phyloP scores from a whole-genome alignment of 2,797 vertebrate genomes.

The Corythornis leucogaster region DNA sequence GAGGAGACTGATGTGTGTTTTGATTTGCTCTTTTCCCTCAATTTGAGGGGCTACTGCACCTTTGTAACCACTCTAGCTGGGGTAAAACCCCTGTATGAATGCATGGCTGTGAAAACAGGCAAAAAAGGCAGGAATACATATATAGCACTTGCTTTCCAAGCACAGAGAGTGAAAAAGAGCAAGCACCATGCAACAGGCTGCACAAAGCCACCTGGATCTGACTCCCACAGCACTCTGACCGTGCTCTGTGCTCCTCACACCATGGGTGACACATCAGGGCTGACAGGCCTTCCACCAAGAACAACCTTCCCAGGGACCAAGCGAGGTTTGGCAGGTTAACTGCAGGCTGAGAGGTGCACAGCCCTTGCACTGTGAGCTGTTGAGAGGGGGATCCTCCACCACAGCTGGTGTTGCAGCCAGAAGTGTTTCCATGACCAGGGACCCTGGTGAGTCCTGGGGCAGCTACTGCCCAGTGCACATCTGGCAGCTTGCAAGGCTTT shows the following conservation, averaged over 20 bases:
- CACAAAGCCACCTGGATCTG: background rate
- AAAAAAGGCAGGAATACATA: background rate
- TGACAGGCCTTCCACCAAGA: background rate
- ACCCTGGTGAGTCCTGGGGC: background rate
- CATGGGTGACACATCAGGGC: background rate
- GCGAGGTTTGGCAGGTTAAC: background rate
- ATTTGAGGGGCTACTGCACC: slow-evolving; percentile 6
- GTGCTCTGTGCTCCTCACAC: rapidly evolving
- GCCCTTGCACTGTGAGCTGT: background rate
- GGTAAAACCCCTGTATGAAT: background rate
- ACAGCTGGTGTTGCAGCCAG: background rate
- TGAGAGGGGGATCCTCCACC: background rate
- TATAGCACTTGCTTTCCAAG: background rate
- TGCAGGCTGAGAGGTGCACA: background rate
- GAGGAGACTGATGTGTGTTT: background rate
- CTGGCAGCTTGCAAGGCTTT: background rate
- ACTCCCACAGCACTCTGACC: background rate
- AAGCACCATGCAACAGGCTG: background rate
- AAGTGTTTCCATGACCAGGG: background rate
- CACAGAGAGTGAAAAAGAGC: background rate
- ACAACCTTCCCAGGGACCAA: background rate
- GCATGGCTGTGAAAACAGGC: background rate
- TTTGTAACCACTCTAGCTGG: background rate
- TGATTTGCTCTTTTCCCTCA: slow-evolving; percentile 18
- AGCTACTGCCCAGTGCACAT: background rate